Percentiles rank a stretch among this genome's conserved stretches.
phyloP scores from a whole-genome alignment of 92 coral and sea anemone species.

The Epizoanthus scotinus region DNA sequence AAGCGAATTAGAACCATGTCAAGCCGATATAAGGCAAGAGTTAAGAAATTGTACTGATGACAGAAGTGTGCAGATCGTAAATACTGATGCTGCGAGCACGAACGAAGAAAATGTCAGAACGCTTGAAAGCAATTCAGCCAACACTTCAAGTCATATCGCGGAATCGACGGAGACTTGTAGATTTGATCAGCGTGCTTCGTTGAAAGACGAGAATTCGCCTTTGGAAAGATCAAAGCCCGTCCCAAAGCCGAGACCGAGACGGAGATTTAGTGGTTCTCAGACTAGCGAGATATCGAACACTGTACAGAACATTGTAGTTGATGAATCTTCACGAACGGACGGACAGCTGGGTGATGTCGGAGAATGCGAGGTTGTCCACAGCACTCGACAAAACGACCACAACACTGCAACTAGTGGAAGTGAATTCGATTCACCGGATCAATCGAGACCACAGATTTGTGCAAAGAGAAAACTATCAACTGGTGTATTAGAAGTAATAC shows the following conservation, averaged over 20 bases:
- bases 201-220: conserved; percentile 21
- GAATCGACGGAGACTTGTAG: conserved; percentile 4
- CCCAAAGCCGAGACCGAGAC: conserved; percentile 65
- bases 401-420: background rate
- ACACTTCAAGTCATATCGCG: conserved; percentile 30
- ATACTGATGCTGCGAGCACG: conserved; percentile 1
- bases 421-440: background rate
- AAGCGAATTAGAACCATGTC: conserved; percentile 15
- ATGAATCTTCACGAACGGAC: conserved; percentile 3
- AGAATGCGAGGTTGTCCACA: background rate
- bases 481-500: background rate
- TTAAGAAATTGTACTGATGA: conserved; percentile 9
- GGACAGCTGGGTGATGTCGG: background rate
- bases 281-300: background rate
- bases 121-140: background rate
- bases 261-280: background rate
- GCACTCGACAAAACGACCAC: conserved; percentile 13
- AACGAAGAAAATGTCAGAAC: background rate
- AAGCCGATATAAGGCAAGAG: background rate
- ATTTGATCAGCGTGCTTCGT: conserved; percentile 17
- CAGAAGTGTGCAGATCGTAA: conserved; percentile 8
- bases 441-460: background rate
- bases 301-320: background rate
- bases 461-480: background rate
- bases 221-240: conserved; percentile 51